These are phyloP conservation scores for Drosophila obscura DNA, from an alignment of 1,140 invertebrate genomes.

Conservation along the genomic window DNA sequence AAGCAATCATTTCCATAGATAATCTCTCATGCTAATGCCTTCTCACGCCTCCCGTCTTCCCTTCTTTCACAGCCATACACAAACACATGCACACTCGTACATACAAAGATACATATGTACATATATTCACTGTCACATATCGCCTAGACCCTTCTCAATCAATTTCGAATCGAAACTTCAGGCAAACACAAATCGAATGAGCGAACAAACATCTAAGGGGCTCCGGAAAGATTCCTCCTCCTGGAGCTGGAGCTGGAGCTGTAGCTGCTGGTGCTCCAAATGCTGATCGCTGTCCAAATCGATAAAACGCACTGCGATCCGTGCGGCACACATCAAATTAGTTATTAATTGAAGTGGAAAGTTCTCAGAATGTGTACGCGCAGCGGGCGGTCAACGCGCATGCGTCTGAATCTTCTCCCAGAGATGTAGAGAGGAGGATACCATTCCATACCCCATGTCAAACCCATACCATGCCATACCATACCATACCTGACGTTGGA, in stretches of 20 bases:
- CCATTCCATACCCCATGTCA: constrained; percentile 25
- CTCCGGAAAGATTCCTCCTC: constrained; percentile 51
- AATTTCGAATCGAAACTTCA: constrained; percentile 59
- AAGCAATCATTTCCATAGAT: constrained; percentile 38
- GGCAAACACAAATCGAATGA: constrained; percentile 54
- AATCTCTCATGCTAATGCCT: constrained; percentile 50
- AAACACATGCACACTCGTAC: neutral
- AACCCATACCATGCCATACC: constrained; percentile 10
- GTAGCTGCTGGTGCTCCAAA: constrained; percentile 60
- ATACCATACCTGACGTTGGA: constrained; percentile 44
- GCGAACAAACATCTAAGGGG: constrained; percentile 68
- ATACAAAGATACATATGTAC: neutral
- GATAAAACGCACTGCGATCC: constrained; percentile 78
- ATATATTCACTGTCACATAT: constrained; percentile 61
- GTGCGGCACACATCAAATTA: constrained; percentile 80
- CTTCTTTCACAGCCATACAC: constrained; percentile 20
- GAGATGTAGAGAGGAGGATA: constrained; percentile 26
- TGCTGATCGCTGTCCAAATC: constrained; percentile 77
- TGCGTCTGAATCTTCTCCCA: constrained; percentile 45
- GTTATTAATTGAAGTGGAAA: constrained; percentile 82
- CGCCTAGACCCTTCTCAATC: constrained; percentile 74
- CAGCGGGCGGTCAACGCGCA: constrained; percentile 79
- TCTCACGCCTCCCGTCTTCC: constrained; percentile 48
- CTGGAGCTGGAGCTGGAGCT: neutral
- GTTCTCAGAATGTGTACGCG: constrained; percentile 79